These are phyloP conservation scores for Lepidocolaptes lacrymiger DNA, from an alignment of 2,797 vertebrate species.

Conservation along the genomic window DNA sequence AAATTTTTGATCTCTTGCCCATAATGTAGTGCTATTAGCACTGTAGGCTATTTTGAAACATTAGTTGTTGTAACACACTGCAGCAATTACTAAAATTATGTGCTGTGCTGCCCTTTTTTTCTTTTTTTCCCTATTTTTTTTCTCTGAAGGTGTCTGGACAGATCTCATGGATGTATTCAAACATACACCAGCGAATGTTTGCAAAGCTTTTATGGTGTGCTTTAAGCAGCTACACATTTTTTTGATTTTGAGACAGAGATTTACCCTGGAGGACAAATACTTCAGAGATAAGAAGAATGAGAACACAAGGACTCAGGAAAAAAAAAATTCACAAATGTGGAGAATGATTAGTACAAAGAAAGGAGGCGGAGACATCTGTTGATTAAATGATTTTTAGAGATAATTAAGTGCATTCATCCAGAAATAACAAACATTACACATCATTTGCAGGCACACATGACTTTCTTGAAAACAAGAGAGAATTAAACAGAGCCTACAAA, in stretches of 20 bases:
- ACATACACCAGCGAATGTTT: conserved; percentile 52
- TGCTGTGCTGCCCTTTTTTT: no score
- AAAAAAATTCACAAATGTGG: conserved; percentile 3
- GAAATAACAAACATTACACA: conserved; percentile 78
- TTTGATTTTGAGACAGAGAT: conserved; percentile 51
- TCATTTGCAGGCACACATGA: conserved; percentile 69
- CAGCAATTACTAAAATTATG: conserved; percentile 36
- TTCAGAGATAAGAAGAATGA: conserved; percentile 66
- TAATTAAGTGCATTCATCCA: conserved; percentile 82
- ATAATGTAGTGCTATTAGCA: neutral
- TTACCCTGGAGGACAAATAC: conserved; percentile 73
- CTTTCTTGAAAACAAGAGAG: conserved; percentile 72
- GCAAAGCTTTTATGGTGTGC: conserved; percentile 53
- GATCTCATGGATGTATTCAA: conserved; percentile 39
- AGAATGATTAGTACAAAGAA: conserved; percentile 75
- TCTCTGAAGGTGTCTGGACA: neutral
- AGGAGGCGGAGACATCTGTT: conserved; percentile 78
- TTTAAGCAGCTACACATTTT: conserved; percentile 54
- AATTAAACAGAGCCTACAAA: conserved; percentile 65
- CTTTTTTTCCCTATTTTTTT: neutral
- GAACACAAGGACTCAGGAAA: conserved; percentile 63
- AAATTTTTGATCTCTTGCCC: neutral
- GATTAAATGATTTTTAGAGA: conserved; percentile 79
- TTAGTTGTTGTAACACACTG: neutral
- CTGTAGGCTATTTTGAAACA: neutral